These are phyloP conservation scores for Cromileptes altivelis DNA, from an alignment of 2,113 vertebrate genomes.

Conservation along the genomic window DNA sequence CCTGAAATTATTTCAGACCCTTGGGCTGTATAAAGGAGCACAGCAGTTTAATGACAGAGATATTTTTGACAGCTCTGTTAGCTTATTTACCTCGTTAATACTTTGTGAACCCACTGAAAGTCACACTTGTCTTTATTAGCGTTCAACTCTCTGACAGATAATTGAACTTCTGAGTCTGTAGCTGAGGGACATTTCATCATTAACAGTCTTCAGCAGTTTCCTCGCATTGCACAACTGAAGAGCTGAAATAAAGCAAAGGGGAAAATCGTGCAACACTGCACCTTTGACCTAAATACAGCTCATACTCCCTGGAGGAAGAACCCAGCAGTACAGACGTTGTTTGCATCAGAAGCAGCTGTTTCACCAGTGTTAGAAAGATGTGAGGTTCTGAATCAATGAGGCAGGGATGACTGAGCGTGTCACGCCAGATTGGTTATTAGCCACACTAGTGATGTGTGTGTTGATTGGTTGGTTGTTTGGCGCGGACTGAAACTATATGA, in stretches of 20 bases:
- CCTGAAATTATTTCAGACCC: neutral
- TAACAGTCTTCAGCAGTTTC: neutral
- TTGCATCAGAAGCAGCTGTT: neutral
- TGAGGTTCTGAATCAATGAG: neutral
- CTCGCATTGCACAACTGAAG: neutral
- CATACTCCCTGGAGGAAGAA: neutral
- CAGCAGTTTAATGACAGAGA: neutral
- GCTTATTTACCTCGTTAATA: neutral
- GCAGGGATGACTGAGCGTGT: neutral
- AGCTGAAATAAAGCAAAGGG: neutral
- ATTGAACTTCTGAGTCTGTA: neutral
- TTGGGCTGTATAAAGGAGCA: neutral
- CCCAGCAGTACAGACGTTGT: neutral
- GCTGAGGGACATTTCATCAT: neutral
- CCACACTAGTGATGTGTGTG: neutral
- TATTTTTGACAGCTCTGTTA: neutral
- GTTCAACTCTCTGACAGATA: neutral
- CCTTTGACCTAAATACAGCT: neutral
- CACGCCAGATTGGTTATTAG: neutral
- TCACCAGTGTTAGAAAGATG: neutral
- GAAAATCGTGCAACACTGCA: neutral
- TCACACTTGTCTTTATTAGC: neutral
- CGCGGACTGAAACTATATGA: too few species aligned
- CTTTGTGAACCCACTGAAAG: neutral
- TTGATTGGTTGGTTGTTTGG: too few species aligned